phyloP scores from a whole-genome alignment of 2,797 vertebrate genomes.

The Coregonus sp. region DNA sequence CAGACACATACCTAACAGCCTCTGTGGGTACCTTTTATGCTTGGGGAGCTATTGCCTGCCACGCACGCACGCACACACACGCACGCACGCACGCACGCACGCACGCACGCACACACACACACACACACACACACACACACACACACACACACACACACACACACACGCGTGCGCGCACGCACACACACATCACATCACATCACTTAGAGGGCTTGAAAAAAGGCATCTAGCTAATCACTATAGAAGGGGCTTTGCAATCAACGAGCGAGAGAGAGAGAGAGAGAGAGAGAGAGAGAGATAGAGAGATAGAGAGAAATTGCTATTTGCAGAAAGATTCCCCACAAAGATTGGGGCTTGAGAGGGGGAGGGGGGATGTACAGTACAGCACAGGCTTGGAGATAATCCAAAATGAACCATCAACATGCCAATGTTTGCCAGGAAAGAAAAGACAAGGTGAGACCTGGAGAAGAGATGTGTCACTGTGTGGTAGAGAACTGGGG shows the following conservation, averaged over 20 bases:
- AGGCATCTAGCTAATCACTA: slow-evolving; percentile 41
- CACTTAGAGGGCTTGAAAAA: slow-evolving; percentile 36
- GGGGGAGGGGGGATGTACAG: slow-evolving; percentile 15
- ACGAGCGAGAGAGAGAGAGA: slow-evolving; percentile 24
- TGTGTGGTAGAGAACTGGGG: too few relatives aligned
- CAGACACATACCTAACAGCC: slow-evolving; percentile 32
- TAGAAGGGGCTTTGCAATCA: slow-evolving; percentile 15
- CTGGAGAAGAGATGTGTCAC: too few relatives aligned
- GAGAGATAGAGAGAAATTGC: slow-evolving; percentile 26
- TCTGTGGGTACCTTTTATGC: background rate
- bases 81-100: background rate
- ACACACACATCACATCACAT: background rate
- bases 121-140: background rate
- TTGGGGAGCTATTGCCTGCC: background rate
- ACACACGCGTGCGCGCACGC: background rate
- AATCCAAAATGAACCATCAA: slow-evolving; percentile 63
- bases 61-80: slow-evolving; percentile 11
- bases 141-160: background rate
- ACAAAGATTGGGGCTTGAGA: slow-evolving; percentile 39
- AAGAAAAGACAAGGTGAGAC: slow-evolving; percentile 51
- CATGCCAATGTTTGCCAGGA: slow-evolving; percentile 28
- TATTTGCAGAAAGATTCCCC: slow-evolving; percentile 64
- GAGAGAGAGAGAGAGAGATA: background rate
- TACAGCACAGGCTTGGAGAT: slow-evolving; percentile 34
- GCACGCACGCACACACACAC: background rate